Evolutionary conservation across 2,113 vertebrate genomes (phyloP), one percentile per base, ranked within the genome.

Genomic region (Acinonyx jubatus): DNA sequence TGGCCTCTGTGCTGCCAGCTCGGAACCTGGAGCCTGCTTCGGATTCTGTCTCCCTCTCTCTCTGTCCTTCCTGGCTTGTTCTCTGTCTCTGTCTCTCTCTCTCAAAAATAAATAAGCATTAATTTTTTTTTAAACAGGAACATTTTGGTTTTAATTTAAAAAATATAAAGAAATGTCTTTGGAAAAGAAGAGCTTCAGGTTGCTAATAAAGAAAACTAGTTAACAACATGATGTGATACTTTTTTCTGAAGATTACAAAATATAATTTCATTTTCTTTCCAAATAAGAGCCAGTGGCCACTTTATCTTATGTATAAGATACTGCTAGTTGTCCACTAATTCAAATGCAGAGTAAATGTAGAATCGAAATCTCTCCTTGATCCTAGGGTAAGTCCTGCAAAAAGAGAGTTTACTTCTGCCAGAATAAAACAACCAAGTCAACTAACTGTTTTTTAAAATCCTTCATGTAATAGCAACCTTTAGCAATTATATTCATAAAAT

Each of bases 81-180:
- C 57, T 61, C 57, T 61, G 57, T 61, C 57, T 61, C 21, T 61
- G 19, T 61, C 57, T 61, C 57, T 57, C 13, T 50, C 55, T 57
- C 55, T 61, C 57, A 61, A 61, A 25, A 61, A 23, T 61, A 61
- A 61, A 61, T 61, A 61, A 25, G 57, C 57, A 25, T 61, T 61
- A 61, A 16, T 41, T 23, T 61, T 61, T 61, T 61, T 65, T 65
- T 50, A 65, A 68, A 79, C 71, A 73, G 55, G 31, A 86, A 45
- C 1, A 41, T 55, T 85, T 91, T 31, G 3, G 15, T 93, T 94
- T 55, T 89, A 78, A 16, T 36, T 87, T 45, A 50, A 55, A 68
- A 71, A 63, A 88, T 68, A n/a, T 83, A n/a, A 89, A 74, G 61
- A 95, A 87, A 15, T 94, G 1, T 36, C 38, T 79, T 91, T 96